Conservation (phyloP, 2,113 vertebrate species). For the Petrocephalus zakoni region DNA sequence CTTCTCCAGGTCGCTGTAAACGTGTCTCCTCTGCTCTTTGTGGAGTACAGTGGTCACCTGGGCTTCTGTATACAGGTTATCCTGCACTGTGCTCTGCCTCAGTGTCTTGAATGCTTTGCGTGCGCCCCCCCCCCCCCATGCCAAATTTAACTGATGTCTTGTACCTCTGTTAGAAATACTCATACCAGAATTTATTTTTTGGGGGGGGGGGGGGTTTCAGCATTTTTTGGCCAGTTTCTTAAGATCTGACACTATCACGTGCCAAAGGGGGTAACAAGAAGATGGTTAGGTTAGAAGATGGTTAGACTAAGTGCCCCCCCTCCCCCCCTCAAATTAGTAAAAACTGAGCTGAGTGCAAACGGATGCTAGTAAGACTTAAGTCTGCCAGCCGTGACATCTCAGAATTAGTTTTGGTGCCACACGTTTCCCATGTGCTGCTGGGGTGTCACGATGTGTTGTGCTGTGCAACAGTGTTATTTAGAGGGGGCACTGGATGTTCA, state of each 20-base stretch:
- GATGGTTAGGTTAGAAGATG: neutral
- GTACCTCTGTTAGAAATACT: neutral
- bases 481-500: neutral
- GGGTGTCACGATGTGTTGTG: neutral
- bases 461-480: neutral
- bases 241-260: neutral
- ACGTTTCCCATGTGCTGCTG: neutral
- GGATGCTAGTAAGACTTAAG: neutral
- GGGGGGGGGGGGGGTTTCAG: neutral
- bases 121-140: neutral
- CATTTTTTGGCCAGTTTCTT: neutral
- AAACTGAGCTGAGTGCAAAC: neutral
- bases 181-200: neutral
- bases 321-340: neutral
- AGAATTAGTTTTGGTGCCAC: neutral
- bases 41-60: neutral
- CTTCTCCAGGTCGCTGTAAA: neutral
- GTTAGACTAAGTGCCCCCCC: neutral
- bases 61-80: neutral
- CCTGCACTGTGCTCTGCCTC: neutral
- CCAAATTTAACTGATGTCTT: neutral
- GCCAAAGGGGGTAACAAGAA: neutral
- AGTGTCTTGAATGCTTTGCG: neutral
- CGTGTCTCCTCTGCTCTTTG: neutral
- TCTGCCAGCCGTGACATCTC: neutral